These are phyloP conservation scores for Pseudococcus viburni DNA, from an alignment of 2,888 invertebrate genomes.

Conservation along the genomic window DNA sequence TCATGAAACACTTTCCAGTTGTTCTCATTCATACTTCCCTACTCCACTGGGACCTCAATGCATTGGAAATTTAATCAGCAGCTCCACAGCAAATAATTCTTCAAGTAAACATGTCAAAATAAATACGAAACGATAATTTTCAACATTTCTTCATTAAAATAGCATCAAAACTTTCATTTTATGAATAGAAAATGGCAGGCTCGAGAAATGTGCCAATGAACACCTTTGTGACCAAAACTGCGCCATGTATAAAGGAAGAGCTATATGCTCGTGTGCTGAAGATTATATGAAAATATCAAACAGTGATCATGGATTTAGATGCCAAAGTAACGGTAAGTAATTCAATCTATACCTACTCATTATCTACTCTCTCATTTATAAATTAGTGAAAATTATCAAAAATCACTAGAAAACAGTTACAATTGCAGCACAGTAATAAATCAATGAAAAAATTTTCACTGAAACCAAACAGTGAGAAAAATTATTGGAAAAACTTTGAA, in stretches of 20 bases:
- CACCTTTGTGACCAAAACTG: not conserved
- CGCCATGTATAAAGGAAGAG: not conserved
- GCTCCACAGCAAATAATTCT: no score
- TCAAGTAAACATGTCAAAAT: not conserved
- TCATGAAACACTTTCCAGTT: not conserved
- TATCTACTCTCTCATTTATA: no score
- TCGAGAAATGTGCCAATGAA: not conserved
- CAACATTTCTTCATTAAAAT: no score
- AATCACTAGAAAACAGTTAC: no score
- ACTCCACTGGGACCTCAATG: not conserved
- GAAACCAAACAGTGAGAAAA: no score
- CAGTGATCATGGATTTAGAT: not conserved
- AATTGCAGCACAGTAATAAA: no score
- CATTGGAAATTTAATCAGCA: not conserved
- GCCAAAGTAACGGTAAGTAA: not conserved
- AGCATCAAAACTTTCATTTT: no score
- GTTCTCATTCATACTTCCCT: not conserved
- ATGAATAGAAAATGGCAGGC: no score
- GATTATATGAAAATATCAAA: not conserved
- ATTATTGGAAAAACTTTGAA: no score
- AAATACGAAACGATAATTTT: not conserved
- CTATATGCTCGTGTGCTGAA: not conserved
- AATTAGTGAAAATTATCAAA: no score
- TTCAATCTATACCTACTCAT: no score
- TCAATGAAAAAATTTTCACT: no score